Conservation (phyloP, 2,113 vertebrate genomes). For the Recurvirostra avosetta region DNA sequence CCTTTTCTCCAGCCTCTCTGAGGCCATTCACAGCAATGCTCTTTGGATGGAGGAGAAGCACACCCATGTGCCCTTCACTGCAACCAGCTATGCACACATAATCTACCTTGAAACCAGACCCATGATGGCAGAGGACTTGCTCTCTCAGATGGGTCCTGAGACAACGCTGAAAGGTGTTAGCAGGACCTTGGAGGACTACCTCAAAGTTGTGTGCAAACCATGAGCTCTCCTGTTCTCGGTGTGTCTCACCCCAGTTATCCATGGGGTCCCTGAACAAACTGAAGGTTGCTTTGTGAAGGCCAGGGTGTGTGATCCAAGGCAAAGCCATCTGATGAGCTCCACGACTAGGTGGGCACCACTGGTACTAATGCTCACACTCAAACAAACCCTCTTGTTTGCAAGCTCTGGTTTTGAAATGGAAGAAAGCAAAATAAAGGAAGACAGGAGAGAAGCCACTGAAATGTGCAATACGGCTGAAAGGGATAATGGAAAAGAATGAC, state of each 20-base stretch:
- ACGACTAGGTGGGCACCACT: not conserved
- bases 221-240: not conserved
- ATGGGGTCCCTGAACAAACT: not conserved
- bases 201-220: not conserved
- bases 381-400: not conserved
- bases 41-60: not conserved
- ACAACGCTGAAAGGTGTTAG: too few species aligned
- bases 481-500: not conserved
- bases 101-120: not conserved
- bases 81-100: not conserved
- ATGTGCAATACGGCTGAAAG: not conserved
- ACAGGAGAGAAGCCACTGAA: not conserved
- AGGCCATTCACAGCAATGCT: rapidly evolving
- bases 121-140: not conserved
- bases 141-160: not conserved
- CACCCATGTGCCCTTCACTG: not conserved
- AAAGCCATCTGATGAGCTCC: not conserved
- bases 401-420: not conserved
- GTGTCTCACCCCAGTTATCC: not conserved
- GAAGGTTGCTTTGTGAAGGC: not conserved
- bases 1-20: not conserved
- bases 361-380: not conserved
- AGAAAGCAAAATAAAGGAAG: not conserved
- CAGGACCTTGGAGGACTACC: not conserved
- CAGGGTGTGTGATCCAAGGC: not conserved